Evolutionary conservation across 2,888 invertebrate genomes (phyloP), one percentile per base, ranked within the genome.

Genomic region (Lamellibrachia satsuma): DNA sequence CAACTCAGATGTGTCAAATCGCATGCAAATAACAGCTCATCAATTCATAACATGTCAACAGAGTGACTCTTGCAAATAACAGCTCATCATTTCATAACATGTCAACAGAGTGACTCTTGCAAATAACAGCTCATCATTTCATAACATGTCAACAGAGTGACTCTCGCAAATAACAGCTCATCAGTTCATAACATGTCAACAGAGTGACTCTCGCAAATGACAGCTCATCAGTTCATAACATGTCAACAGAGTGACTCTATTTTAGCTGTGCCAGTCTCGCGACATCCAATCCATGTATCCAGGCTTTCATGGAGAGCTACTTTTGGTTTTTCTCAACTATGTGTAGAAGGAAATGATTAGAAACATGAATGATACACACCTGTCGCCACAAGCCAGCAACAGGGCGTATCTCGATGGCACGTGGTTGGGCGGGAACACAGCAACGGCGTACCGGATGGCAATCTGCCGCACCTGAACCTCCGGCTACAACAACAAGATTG

Each of bases 361-460:
- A 52, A 52, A 92, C 9, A 52, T 57, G 57, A 60, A 92, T 51
- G n/a, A 11, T 52, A 96, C 97, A 96, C 96, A 98, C 98, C 97
- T 97, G 96, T 99, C 98, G 91, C 98, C 98, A 94, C 98, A 98
- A 60, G 98, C 98, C 93, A 98, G 96, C 39, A 99, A 97, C 92
- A 99, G 96, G 11, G 98, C 97, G 96, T 98, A 98, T 95, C 98
- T 97, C 0, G 98, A 98, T 0, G 98, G 98, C 0, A 98, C 97
- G 96, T 98, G 98, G 95, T 98, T 97, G 60, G 97, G 97, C 0
- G 98, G 98, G 96, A 98, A 99, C 94, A 98, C 98, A 8, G 97
- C 97, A 3, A 98, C 97, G 0, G 98, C 97, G 95, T 98, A 98
- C 93, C 98, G 97, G 95, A 98, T 98, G 3, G 98, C 98, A 90